Evolutionary conservation across 2,113 vertebrate species (phyloP).

Genomic region (Xenopus borealis): DNA sequence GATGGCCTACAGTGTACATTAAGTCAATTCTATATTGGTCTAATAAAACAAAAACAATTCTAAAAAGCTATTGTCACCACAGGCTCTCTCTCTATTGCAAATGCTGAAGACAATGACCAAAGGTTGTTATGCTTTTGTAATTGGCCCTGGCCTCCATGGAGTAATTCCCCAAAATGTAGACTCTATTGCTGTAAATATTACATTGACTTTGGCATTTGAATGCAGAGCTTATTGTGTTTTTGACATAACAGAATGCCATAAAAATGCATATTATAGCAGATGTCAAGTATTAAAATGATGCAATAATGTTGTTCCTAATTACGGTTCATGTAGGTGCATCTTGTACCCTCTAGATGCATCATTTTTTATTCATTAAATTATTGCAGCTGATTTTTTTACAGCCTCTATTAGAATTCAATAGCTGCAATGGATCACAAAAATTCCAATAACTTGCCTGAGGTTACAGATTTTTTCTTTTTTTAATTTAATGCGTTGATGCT

Average conservation of each 20-base stretch:
- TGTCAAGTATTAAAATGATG: conserved; percentile 41
- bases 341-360: conserved; percentile 21
- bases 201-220: conserved; percentile 33
- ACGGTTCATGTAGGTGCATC: conserved; percentile 32
- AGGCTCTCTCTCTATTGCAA: conserved; percentile 27
- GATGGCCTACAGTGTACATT: conserved; percentile 33
- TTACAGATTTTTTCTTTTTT: neutral
- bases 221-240: conserved; percentile 35
- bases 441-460: conserved; percentile 6
- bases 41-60: conserved; percentile 45
- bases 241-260: conserved; percentile 33
- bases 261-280: conserved; percentile 44
- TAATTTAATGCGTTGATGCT: neutral
- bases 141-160: conserved; percentile 34
- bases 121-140: conserved; percentile 44
- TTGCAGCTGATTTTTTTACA: neutral
- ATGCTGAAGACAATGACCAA: conserved; percentile 42
- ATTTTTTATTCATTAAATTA: conserved; percentile 37
- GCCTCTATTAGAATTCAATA: conserved; percentile 12
- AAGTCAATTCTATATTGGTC: conserved; percentile 39
- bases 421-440: conserved; percentile 21
- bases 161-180: conserved; percentile 41
- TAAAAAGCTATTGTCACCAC: conserved; percentile 38
- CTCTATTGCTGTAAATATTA: conserved; percentile 39
- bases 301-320: conserved; percentile 38